phyloP scores from a whole-genome alignment of 1,140 invertebrate genomes.

The Drosophila subobscura region DNA sequence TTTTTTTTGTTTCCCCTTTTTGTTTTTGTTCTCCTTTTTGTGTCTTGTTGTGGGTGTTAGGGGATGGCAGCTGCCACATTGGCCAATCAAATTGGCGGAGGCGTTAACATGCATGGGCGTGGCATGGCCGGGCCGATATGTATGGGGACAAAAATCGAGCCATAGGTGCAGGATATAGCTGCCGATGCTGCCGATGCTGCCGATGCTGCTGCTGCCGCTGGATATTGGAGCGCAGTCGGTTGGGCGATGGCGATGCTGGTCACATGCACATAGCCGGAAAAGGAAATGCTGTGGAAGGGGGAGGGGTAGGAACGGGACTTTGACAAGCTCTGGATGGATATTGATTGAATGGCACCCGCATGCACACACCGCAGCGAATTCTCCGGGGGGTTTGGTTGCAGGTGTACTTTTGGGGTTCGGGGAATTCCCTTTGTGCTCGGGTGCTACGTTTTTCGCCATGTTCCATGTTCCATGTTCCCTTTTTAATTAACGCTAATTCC shows the following conservation, averaged over 20 bases:
- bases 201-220: neutral
- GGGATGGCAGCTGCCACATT: slow-evolving; percentile 18
- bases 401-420: neutral
- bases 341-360: slow-evolving; percentile 45
- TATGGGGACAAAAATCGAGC: slow-evolving; percentile 18
- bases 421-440: neutral
- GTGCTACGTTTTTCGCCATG: neutral
- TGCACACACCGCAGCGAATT: slow-evolving; percentile 21
- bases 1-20: slow-evolving; percentile 9
- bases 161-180: slow-evolving; percentile 33
- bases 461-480: neutral
- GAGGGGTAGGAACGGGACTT: slow-evolving; percentile 1
- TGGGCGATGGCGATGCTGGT: slow-evolving; percentile 22
- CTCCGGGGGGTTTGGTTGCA: too few species aligned
- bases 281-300: neutral
- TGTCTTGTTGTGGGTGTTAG: slow-evolving; percentile 6
- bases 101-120: slow-evolving; percentile 57
- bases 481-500: slow-evolving; percentile 61
- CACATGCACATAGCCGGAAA: slow-evolving; percentile 35
- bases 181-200: neutral
- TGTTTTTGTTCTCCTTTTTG: neutral
- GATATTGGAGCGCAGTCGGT: slow-evolving; percentile 17
- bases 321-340: slow-evolving; percentile 40
- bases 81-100: slow-evolving; percentile 64
- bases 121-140: slow-evolving; percentile 49